Conservation (phyloP, 2,888 invertebrate species). For the Scaptomyza tumidula region DNA sequence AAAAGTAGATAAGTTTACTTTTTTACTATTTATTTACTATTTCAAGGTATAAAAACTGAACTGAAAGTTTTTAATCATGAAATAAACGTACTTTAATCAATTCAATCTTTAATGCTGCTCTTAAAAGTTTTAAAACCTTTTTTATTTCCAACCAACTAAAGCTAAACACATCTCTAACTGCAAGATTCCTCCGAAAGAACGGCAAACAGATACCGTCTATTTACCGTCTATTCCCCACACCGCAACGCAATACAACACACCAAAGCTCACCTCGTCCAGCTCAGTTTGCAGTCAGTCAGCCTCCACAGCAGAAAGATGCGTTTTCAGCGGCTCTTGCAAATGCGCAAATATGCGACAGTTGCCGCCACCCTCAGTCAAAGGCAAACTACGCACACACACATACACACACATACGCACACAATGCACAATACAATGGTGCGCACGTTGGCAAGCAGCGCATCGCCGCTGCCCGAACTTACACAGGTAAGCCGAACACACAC, state of each 20-base stretch:
- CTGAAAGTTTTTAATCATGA: too few relatives aligned
- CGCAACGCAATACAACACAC: not conserved
- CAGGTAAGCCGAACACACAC: conserved; percentile 63
- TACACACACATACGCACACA: conserved; percentile 17
- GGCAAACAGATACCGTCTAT: too few relatives aligned
- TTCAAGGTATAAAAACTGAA: too few relatives aligned
- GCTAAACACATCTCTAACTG: not conserved
- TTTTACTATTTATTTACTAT: too few relatives aligned
- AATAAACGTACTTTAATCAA: too few relatives aligned
- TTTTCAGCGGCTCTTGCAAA: conserved; percentile 60
- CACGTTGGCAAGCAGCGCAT: conserved; percentile 66
- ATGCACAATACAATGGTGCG: conserved; percentile 38
- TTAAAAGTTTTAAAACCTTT: too few relatives aligned
- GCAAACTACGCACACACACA: conserved; percentile 32
- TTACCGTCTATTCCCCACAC: not conserved
- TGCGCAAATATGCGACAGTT: conserved; percentile 61
- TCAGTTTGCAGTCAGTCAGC: not conserved
- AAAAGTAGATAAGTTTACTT: too few relatives aligned
- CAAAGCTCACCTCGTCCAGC: not conserved
- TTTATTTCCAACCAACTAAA: not conserved
- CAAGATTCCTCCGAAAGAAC: not conserved
- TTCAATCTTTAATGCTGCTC: too few relatives aligned
- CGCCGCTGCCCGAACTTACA: conserved; percentile 64
- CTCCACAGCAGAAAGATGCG: conserved; percentile 46
- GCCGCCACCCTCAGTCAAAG: conserved; percentile 42